A percentile compares a stretch with the other conserved stretches of the same genome.
Conservation (phyloP, 2,797 vertebrate species). For the Myotis pilosus region DNA sequence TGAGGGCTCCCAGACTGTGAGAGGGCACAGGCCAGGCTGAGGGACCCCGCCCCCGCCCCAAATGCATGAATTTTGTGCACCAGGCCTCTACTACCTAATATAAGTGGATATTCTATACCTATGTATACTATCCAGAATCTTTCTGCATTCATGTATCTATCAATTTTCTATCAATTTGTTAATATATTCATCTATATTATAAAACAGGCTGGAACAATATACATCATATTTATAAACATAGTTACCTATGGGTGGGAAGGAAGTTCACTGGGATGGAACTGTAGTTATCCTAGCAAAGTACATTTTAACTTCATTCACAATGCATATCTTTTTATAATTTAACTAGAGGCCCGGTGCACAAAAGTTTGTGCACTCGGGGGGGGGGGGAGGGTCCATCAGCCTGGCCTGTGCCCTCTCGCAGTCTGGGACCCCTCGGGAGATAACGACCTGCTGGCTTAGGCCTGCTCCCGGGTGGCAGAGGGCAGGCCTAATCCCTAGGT, state of each 20-base stretch:
- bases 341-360: too few species aligned
- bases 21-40: too few species aligned
- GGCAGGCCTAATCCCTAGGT: too few species aligned
- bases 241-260: not conserved
- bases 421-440: too few species aligned
- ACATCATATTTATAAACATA: not conserved
- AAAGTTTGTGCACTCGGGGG: too few species aligned
- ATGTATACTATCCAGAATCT: not conserved
- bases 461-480: too few species aligned
- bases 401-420: too few species aligned
- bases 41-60: fast-evolving
- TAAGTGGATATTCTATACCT: not conserved
- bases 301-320: not conserved
- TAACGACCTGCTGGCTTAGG: too few species aligned
- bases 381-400: too few species aligned
- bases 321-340: not conserved
- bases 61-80: too few species aligned
- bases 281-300: not conserved
- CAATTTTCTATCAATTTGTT: not conserved
- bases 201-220: not conserved
- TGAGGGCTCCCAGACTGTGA: too few species aligned
- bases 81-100: too few species aligned
- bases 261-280: not conserved
- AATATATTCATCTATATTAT: not conserved
- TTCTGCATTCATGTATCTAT: not conserved